Base-by-base conservation (phyloP, 2,113 vertebrate species). In the Chinchilla lanigera region DNA sequence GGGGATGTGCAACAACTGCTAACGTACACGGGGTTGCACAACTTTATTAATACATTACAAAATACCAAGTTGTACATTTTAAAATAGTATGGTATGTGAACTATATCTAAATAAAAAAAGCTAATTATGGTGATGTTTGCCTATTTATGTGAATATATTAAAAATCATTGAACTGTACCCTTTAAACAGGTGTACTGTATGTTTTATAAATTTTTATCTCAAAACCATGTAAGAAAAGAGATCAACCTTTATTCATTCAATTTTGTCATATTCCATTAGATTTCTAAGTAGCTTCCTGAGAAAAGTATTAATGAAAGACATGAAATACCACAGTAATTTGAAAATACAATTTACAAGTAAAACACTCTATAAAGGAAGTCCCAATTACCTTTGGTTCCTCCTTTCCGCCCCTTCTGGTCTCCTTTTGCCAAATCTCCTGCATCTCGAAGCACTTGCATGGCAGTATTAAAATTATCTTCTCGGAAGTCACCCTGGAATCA, bases 391-490 rank as follows among this genome's bases (percentile, higher is more conserved):
- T 98, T 99, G 0, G 99, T 99, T 98, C 99, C 99, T 95, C 99
- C 99, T 98, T 99, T 99, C 6, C 99, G 98, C 22, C 99, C 99
- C 92, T 99, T 99, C 14, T 99, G 99, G 96, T 99, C 99, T 95
- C 99, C 99, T 98, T 99, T 99, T 17, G 99, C 99, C 58, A 99
- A 98, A 96, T 99, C 99, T 38, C 99, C 99, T 9, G 99, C 98
- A 65, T 99, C 99, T 97, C 99, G 99, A 93, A 99, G 99, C 73
- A 99, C 99, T 91, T 99, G 99, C 99, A 99, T 99, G 33, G 99
- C 99, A 35, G 99, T 99, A 98, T 99, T 99, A 98, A 99, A 99
- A 98, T 99, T 99, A 97, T 99, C 99, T 98, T 99, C 99, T 98
- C 99, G 99, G 98, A 99, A 99, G 97, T 99, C 99, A 28, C 99